A percentile compares a stretch with the other conserved stretches of the same genome.
Evolutionary conservation across 2,888 invertebrate genomes (phyloP).

Genomic region (Drosophila emarginata): DNA sequence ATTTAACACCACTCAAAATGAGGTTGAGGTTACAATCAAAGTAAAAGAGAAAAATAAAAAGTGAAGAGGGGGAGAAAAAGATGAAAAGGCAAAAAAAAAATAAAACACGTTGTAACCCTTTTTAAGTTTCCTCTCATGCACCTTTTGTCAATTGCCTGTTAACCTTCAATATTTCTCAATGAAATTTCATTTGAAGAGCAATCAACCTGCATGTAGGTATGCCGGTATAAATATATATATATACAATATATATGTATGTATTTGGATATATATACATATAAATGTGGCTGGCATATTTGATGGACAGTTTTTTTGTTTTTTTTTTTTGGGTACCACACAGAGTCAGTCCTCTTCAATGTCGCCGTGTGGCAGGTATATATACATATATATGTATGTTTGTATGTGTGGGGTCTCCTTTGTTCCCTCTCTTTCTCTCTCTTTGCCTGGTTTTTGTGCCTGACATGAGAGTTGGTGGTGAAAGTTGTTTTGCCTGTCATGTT

Average conservation of each 20-base stretch:
- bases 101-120: slow-evolving; percentile 24
- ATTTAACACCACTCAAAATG: slow-evolving; percentile 3
- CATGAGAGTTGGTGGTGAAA: slow-evolving; percentile 55
- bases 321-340: background rate
- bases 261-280: slow-evolving; percentile 1
- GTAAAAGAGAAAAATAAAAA: background rate
- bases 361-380: slow-evolving; percentile 2
- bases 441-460: slow-evolving; percentile 1
- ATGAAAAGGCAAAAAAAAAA: background rate
- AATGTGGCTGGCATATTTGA: slow-evolving; percentile 63
- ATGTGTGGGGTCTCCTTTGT: background rate
- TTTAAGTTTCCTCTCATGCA: slow-evolving; percentile 48
- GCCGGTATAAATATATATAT: slow-evolving; percentile 26
- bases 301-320: slow-evolving; percentile 45
- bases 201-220: slow-evolving; percentile 16
- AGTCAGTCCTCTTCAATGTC: slow-evolving; percentile 4
- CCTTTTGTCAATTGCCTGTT: slow-evolving; percentile 65
- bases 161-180: slow-evolving; percentile 72
- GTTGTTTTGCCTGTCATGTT: slow-evolving; percentile 64
- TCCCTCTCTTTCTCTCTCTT: background rate
- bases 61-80: background rate
- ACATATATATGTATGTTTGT: background rate
- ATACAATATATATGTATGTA: background rate
- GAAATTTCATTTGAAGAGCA: slow-evolving; percentile 41
- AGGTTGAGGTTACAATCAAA: slow-evolving; percentile 1